Percentiles rank a stretch among this genome's conserved stretches.
Evolutionary conservation across 1,140 invertebrate genomes (phyloP).

Genomic region (Drosophila elegans): DNA sequence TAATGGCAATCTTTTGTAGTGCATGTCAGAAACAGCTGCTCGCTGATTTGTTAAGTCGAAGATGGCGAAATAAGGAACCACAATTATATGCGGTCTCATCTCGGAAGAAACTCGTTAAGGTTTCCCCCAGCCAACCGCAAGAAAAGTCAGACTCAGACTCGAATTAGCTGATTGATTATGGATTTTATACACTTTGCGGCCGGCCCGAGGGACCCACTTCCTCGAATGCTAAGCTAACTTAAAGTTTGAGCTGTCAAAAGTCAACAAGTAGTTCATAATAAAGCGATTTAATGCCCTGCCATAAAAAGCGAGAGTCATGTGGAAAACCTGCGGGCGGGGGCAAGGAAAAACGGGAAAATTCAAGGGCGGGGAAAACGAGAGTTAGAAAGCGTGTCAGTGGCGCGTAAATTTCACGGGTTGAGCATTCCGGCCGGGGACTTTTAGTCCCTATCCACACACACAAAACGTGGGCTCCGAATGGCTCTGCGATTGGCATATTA

Average conservation of each 20-base stretch:
- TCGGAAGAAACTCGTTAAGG: slow-evolving; percentile 40
- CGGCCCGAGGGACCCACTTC: background rate
- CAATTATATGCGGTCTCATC: slow-evolving; percentile 34
- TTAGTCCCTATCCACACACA: background rate
- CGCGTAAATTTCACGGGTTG: slow-evolving; percentile 38
- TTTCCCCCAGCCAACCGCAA: slow-evolving; percentile 23
- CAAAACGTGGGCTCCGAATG: slow-evolving; percentile 10
- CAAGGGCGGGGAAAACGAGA: slow-evolving; percentile 1
- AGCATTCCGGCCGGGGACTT: slow-evolving; percentile 12
- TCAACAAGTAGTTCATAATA: slow-evolving; percentile 81
- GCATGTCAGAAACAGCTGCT: slow-evolving; percentile 18
- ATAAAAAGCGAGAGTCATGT: slow-evolving; percentile 58
- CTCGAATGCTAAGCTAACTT: slow-evolving; percentile 51
- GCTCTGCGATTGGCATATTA: slow-evolving; percentile 68
- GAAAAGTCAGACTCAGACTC: slow-evolving; percentile 33
- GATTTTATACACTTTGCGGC: slow-evolving; percentile 63
- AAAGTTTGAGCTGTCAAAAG: slow-evolving; percentile 64
- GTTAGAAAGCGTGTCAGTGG: slow-evolving; percentile 35
- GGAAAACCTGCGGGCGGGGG: slow-evolving; percentile 10
- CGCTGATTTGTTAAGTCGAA: slow-evolving; percentile 19
- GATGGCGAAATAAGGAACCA: slow-evolving; percentile 14
- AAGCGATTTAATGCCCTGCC: slow-evolving; percentile 63
- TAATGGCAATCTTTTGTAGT: slow-evolving; percentile 7
- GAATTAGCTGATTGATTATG: slow-evolving; percentile 67
- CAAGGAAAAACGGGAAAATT: background rate